phyloP scores from a whole-genome alignment of 2,888 invertebrate species.

The Spatulosminthurus flaviceps region DNA sequence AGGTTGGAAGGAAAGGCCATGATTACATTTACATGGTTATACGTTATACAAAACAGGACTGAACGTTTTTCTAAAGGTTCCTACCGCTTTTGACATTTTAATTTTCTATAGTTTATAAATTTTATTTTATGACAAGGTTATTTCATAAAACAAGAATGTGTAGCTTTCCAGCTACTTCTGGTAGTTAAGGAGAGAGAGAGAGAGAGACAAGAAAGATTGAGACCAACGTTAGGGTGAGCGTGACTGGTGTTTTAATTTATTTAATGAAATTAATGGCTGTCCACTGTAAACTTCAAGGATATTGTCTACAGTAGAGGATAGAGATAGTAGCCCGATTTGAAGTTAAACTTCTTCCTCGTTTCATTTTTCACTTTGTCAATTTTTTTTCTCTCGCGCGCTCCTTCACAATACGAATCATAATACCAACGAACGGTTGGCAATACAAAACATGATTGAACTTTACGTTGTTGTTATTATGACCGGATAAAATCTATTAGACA shows the following conservation, averaged over 20 bases:
- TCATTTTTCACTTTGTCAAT: not conserved
- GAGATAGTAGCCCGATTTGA: too few relatives aligned
- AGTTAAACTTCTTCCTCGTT: too few relatives aligned
- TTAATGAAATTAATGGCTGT: slow-evolving; percentile 1
- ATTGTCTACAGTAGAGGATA: too few relatives aligned
- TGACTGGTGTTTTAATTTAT: slow-evolving; percentile 13
- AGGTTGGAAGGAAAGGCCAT: too few relatives aligned
- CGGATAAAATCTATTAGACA: not conserved
- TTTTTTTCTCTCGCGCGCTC: not conserved
- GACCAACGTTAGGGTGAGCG: not conserved
- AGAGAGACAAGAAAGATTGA: not conserved
- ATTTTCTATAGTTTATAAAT: not conserved
- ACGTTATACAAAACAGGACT: too few relatives aligned
- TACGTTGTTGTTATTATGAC: not conserved
- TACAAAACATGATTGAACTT: not conserved
- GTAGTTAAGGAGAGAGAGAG: too few relatives aligned
- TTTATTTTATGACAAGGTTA: slow-evolving; percentile 6
- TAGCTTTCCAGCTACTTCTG: not conserved
- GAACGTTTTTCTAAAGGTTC: too few relatives aligned
- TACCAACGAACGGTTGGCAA: too few relatives aligned
- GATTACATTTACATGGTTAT: too few relatives aligned
- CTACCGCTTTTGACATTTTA: too few relatives aligned
- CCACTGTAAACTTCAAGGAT: not conserved
- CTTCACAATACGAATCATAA: too few relatives aligned
- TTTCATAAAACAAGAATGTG: not conserved